Evolutionary conservation across 2,888 invertebrate species (phyloP).

Genomic region (Tinea pellionella): DNA sequence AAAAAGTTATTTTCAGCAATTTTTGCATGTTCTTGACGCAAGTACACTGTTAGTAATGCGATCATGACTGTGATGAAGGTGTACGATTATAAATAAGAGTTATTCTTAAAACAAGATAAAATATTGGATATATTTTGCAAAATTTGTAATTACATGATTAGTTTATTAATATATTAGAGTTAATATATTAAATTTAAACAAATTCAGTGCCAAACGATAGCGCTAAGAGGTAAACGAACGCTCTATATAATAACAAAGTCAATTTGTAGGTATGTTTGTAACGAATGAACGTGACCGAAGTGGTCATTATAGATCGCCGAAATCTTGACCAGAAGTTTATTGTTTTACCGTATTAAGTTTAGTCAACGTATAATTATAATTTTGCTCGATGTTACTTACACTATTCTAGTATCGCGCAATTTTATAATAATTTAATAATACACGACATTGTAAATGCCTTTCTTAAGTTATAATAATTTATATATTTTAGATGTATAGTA

Average conservation of each 20-base stretch:
- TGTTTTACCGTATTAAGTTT: slow-evolving; percentile 67
- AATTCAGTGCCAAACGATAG: slow-evolving; percentile 66
- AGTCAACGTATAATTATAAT: slow-evolving; percentile 56
- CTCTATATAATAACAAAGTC: slow-evolving; percentile 3
- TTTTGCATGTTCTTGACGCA: slow-evolving; percentile 50
- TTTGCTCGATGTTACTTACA: slow-evolving; percentile 58
- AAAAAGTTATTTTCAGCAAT: not conserved
- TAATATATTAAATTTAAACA: slow-evolving; percentile 28
- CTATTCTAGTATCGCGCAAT: slow-evolving; percentile 60
- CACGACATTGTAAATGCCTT: slow-evolving; percentile 69
- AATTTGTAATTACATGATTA: slow-evolving; percentile 26
- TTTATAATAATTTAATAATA: slow-evolving; percentile 58
- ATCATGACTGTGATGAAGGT: slow-evolving; percentile 62
- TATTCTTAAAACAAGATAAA: not conserved
- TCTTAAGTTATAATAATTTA: slow-evolving; percentile 71
- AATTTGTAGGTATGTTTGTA: slow-evolving; percentile 7
- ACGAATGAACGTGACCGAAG: not conserved
- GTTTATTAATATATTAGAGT: slow-evolving; percentile 36
- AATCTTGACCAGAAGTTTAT: slow-evolving; percentile 67
- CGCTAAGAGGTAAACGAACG: slow-evolving; percentile 58
- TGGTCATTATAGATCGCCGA: slow-evolving; percentile 62
- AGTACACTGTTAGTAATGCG: slow-evolving; percentile 18
- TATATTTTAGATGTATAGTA: slow-evolving; percentile 70
- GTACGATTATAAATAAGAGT: not conserved
- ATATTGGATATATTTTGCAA: slow-evolving; percentile 11